Base-by-base conservation (phyloP, 2,888 invertebrate species). In the Exocentrus adspersus region DNA sequence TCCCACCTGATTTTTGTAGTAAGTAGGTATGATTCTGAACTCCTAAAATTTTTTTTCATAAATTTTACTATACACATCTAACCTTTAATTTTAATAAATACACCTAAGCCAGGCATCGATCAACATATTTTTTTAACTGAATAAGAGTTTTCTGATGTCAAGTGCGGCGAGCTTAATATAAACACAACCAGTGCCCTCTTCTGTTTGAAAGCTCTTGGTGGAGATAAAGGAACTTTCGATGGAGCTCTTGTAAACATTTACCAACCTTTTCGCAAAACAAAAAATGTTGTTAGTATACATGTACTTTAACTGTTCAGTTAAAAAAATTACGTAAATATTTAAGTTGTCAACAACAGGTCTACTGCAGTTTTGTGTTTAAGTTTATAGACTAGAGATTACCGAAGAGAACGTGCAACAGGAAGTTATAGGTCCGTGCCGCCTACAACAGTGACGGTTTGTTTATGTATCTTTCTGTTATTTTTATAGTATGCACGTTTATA, bases 141-240 rank as follows among this genome's bases (percentile, higher is more conserved):
- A n/a, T n/a, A n/a, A 24, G 24, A 5, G 4, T 24, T 24, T 7
- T 7, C 7, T 24, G 4, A 24, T 24, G 4, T 24, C 7, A 24
- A 24, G 24, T 24, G n/a, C n/a, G 24, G 24, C 24, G 4, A 24
- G 7, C 3, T 24, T 24, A 24, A 24, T 24, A 24, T 24, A 24
- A 24, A 24, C 24, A 24, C 24, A 24, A 24, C 7, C 4, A 24
- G 7, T 24, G 24, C 7, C 3, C 37, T 1, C 4, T 12, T 37
- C 12, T 37, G 37, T 37, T 37, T 37, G 14, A 12, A 3, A 37
- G 14, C n/a, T n/a, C n/a, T n/a, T n/a, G 14, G 37, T n/a, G 2
- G 37, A 37, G 37, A 37, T 37, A 37, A 37, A 37, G 37, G 37
- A 37, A 37, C n/a, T 37, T 37, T 37, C n/a, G 37, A 37, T 12